phyloP scores from a whole-genome alignment of 37 sponge, comb jelly and placozoan species.

The Chondrosia reniformis region DNA sequence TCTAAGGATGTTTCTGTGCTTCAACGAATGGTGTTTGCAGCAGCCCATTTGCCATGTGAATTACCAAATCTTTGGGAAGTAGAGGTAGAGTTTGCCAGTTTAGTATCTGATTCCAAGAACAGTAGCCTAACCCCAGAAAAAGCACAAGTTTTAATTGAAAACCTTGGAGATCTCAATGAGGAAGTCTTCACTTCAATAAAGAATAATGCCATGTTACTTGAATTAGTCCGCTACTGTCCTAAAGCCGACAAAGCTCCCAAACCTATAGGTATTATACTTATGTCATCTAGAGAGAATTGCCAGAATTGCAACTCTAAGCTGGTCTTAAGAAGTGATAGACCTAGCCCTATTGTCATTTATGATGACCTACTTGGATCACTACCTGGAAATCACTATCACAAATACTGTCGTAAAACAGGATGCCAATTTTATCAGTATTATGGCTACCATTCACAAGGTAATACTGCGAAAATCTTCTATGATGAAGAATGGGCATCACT shows the following conservation, averaged over 20 bases:
- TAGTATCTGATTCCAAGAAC: background rate
- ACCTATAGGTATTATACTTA: background rate
- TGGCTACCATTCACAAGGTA: conserved; percentile 16
- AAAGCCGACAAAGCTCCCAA: background rate
- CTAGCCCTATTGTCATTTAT: conserved; percentile 21
- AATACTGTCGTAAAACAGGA: conserved; percentile 1
- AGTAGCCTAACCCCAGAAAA: background rate
- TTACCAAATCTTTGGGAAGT: background rate
- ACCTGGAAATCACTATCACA: conserved; percentile 42
- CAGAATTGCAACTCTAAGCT: background rate
- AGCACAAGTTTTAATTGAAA: background rate
- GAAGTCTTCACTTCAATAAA: background rate
- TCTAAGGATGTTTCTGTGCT: conserved; percentile 42
- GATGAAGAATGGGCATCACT: conserved; percentile 15
- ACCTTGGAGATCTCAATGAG: background rate
- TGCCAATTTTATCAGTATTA: conserved; percentile 31
- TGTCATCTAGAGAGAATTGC: background rate
- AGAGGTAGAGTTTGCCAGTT: background rate
- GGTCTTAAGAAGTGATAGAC: conserved; percentile 26
- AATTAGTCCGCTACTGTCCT: background rate
- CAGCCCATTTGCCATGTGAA: background rate
- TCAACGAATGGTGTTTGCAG: conserved; percentile 30
- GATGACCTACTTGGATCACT: conserved; percentile 22
- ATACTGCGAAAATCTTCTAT: background rate
- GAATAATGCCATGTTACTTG: too few relatives aligned